Evolutionary conservation across 2,797 vertebrate genomes (phyloP).

Genomic region (Notolepis coatsorum): DNA sequence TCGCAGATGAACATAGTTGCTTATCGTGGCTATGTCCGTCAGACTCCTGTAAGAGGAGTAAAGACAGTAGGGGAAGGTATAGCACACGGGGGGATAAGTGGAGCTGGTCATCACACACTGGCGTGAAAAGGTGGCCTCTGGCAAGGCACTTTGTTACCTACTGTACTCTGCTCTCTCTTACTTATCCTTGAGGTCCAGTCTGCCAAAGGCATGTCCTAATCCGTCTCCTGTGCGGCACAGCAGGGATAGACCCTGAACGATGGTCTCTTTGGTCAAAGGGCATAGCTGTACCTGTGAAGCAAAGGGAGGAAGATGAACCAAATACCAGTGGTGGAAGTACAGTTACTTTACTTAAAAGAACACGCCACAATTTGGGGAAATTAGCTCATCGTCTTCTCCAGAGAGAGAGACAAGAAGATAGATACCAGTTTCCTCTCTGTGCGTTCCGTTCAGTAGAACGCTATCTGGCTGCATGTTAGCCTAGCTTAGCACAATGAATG

Average conservation of each 20-base stretch:
- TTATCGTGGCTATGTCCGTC: constrained; percentile 84
- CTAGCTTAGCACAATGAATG: too few relatives aligned
- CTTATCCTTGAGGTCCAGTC: constrained; percentile 86
- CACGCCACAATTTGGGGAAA: too few relatives aligned
- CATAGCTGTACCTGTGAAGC: constrained; percentile 51
- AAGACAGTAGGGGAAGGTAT: background rate
- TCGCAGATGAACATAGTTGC: constrained; percentile 87
- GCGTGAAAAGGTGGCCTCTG: too few relatives aligned
- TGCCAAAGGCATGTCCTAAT: constrained; percentile 89
- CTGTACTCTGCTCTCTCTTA: constrained; percentile 54
- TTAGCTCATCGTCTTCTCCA: background rate
- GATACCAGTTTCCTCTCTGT: too few relatives aligned
- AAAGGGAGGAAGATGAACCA: background rate
- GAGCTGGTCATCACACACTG: background rate
- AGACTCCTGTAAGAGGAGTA: constrained; percentile 75
- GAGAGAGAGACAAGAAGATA: too few relatives aligned
- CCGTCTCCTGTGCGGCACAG: constrained; percentile 88
- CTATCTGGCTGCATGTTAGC: too few relatives aligned
- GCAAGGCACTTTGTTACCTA: background rate
- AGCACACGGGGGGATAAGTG: background rate
- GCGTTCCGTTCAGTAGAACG: too few relatives aligned
- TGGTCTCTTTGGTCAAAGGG: constrained; percentile 79
- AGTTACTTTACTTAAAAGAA: too few relatives aligned
- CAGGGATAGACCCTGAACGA: constrained; percentile 86
- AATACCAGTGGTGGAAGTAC: too few relatives aligned